Base-by-base conservation (phyloP, 2,888 invertebrate species). In the Sarcophaga subvicina region DNA sequence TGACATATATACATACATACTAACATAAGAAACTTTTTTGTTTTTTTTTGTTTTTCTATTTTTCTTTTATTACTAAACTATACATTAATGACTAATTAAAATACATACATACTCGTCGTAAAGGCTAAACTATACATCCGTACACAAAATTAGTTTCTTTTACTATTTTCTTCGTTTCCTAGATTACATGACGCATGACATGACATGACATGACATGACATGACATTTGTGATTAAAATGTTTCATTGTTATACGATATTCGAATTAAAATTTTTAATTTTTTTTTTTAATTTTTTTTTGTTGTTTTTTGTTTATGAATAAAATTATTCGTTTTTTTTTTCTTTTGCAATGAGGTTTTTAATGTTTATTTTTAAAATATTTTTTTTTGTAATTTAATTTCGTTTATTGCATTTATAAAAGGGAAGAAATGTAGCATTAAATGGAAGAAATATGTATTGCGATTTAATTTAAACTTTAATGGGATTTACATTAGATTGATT, bases 121-220 rank as follows among this genome's bases (percentile, higher is more conserved):
- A 17, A 63, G 45, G 37, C 66, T 66, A 66, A 71, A 79, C 22
- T 59, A 76, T 70, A 70, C 60, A 71, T 49, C 2, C 37, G 62
- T 78, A 78, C 27, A 71, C 64, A 25, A 64, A 64, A 71, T 71
- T 72, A 80, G 37, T 72, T 80, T 37, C 54, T 45, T 54, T 72
- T 80, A 80, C 54, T 60, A 47, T 49, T n/a, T 8, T 72, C 64
- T 45, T 17, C 66, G 49, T 70, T n/a, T 27, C 47, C 63, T 70
- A 62, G 63, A 25, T 12, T 79, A 63, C 14, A 63, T 47, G 47
- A 45, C 12, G 10, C 37, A 2, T 37, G 37, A 37, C 8, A 37
- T 37, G 37, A 37, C 6, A 37, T 37, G 37, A 37, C 37, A 37
- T 10, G 37, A 37, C 37, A 37, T 37, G 37, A 37, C 37, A 37